Base-by-base conservation (phyloP, 2,113 vertebrate species). In the Campylomormyrus numenius region DNA sequence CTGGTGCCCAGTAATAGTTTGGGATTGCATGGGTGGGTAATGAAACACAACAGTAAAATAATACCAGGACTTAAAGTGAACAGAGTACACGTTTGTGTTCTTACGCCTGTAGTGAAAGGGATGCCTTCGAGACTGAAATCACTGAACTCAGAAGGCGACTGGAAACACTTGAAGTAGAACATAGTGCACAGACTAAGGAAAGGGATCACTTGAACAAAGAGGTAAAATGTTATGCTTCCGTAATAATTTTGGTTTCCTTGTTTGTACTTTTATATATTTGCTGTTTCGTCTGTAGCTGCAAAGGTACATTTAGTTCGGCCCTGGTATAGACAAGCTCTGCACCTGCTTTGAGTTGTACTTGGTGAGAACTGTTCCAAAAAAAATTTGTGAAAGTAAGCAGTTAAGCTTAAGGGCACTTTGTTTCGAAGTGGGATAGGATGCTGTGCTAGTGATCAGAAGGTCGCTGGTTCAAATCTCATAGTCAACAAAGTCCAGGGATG, bases 321-420 rank as follows among this genome's bases (percentile, higher is more conserved):
- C 74, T 5, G 6, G 13, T 80, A 42, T 42, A 80, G 70, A 39
- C 35, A 77, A 66, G 62, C 62, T 91, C 97, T 96, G 91, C 94
- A 48, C 93, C 93, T 96, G 48, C 95, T 95, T 89, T 96, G 96
- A 93, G 99, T 98, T 83, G 98, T 98, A 91, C 98, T 99, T 62
- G 98, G 99, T 62, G 98, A 99, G 95, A 99, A 98, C 84, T 99
- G 98, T 50, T 96, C 97, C 98, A 99, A 88, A 5, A 62, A 62
- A 87, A 5, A 49, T n/a, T 31, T 1, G 15, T 50, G n/a, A 66
- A 84, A 27, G 21, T 24, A 85, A 8, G 21, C 21, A 49, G 21
- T 84, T 11, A 70, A 42, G 35, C 35, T 88, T 35, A 87, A 56
- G 9, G 39, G 11, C 13, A n/a, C 21, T 27, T 39, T 53, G 19